A percentile compares a stretch with the other conserved stretches of the same genome.
Conservation (phyloP, 2,888 invertebrate species). For the Drosophila lacicola region DNA sequence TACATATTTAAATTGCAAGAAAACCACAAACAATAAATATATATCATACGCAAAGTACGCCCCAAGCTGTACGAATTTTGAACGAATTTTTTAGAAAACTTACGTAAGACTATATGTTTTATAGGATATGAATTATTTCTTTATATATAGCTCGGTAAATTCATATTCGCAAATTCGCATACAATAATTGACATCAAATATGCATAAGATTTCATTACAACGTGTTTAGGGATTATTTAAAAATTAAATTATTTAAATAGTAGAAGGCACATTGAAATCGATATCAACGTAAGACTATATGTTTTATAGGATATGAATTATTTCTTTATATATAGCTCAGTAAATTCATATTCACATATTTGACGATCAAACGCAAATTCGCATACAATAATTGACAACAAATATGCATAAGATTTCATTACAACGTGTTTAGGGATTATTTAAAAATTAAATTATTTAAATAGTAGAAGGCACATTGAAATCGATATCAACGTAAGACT, state of each 20-base stretch:
- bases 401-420: constrained; percentile 10
- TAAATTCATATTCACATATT: constrained; percentile 5
- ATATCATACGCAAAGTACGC: constrained; percentile 73
- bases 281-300: constrained; percentile 3
- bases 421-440: neutral
- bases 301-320: constrained; percentile 1
- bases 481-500: too few species aligned
- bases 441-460: neutral
- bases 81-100: constrained; percentile 3
- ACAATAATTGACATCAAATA: constrained; percentile 11
- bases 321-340: constrained; percentile 5
- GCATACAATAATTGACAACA: constrained; percentile 10
- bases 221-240: neutral
- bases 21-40: constrained; percentile 72
- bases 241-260: too few species aligned
- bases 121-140: constrained; percentile 4
- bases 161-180: constrained; percentile 9
- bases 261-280: too few species aligned
- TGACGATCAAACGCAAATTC: constrained; percentile 10
- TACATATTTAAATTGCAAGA: constrained; percentile 63
- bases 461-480: too few species aligned
- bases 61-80: constrained; percentile 20
- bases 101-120: neutral
- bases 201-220: constrained; percentile 11
- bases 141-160: constrained; percentile 7